These are phyloP conservation scores for Strigamia crassipes DNA, from an alignment of 2,888 invertebrate species.

Conservation along the genomic window DNA sequence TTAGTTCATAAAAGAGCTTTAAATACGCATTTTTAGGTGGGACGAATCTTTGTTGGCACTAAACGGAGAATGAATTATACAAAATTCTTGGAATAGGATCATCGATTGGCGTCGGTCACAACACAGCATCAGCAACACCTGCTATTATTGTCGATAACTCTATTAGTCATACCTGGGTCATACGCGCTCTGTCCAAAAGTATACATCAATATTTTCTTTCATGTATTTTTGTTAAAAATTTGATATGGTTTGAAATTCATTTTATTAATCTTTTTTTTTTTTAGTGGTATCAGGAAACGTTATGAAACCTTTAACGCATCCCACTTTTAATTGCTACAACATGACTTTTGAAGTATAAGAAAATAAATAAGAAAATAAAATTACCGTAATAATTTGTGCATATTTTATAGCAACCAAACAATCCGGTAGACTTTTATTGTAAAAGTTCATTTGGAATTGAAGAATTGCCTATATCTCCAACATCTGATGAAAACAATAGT, in stretches of 20 bases:
- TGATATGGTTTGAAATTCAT: background rate
- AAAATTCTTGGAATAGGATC: constrained; percentile 19
- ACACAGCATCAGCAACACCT: background rate
- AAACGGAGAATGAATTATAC: background rate
- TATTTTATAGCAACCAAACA: background rate
- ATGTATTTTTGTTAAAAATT: background rate
- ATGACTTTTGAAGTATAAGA: background rate
- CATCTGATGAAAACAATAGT: background rate
- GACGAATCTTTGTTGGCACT: background rate
- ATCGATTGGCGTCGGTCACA: constrained; percentile 2
- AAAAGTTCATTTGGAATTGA: constrained; percentile 20
- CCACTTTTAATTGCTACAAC: background rate
- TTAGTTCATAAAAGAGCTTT: no score
- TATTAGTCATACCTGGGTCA: constrained; percentile 12
- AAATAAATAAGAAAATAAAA: background rate
- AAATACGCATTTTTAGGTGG: background rate
- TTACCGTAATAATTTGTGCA: background rate
- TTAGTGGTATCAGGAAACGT: constrained; percentile 17
- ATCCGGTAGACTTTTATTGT: constrained; percentile 12
- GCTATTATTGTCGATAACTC: constrained; percentile 7
- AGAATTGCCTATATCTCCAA: background rate
- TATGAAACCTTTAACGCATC: background rate
- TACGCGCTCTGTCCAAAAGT: background rate
- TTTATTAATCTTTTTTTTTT: background rate
- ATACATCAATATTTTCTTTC: background rate